Evolutionary conservation across 2,113 vertebrate genomes (phyloP).

Genomic region (Atlantisia rogersi): DNA sequence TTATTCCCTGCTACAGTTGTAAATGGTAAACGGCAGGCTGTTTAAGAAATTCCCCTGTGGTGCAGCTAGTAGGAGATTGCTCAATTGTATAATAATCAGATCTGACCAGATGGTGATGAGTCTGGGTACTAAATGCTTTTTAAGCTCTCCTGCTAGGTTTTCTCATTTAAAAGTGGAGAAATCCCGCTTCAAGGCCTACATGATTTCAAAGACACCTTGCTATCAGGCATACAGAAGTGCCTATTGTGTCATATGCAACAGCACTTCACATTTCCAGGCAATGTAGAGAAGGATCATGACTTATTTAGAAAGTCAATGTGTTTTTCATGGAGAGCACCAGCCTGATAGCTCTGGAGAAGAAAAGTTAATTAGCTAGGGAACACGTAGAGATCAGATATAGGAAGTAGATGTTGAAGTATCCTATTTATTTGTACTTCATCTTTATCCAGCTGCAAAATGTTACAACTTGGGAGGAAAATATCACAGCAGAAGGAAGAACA

Average conservation of each 20-base stretch:
- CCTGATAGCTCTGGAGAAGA: neutral
- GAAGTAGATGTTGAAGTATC: neutral
- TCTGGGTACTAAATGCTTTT: conserved; percentile 69
- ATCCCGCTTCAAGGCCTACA: neutral
- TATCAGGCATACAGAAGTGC: conserved; percentile 14
- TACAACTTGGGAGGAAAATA: neutral
- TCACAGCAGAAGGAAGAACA: neutral
- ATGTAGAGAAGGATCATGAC: neutral
- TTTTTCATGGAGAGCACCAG: neutral
- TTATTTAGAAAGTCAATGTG: neutral
- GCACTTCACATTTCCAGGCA: neutral
- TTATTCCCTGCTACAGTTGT: conserved; percentile 62
- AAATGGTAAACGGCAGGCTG: conserved; percentile 70
- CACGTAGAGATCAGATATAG: neutral
- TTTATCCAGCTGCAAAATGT: neutral
- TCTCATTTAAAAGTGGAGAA: conserved; percentile 56
- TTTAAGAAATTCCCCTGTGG: conserved; percentile 72
- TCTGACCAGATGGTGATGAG: conserved; percentile 81
- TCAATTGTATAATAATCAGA: conserved; percentile 74
- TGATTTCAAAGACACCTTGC: conserved; percentile 39
- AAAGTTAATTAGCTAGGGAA: neutral
- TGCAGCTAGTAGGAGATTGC: conserved; percentile 71
- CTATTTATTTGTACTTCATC: neutral
- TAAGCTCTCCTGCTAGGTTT: conserved; percentile 67
- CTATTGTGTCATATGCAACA: neutral